A percentile compares a stretch with the other conserved stretches of the same genome.
Conservation (phyloP, 1,140 invertebrate species). For the Drosophila quadrilineata region DNA sequence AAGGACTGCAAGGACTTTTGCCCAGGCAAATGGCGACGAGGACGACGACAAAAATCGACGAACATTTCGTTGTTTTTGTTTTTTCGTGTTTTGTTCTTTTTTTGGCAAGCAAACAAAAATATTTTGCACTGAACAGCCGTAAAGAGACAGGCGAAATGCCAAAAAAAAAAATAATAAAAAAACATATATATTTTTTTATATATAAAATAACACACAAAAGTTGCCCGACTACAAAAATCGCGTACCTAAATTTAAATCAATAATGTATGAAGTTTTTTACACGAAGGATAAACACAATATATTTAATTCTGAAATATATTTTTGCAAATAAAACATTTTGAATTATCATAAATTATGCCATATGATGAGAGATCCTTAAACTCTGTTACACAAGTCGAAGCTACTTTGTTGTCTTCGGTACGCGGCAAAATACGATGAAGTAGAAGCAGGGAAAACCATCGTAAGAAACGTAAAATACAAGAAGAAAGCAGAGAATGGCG, state of each 20-base stretch:
- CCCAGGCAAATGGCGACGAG: slow-evolving; percentile 27
- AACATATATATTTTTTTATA: neutral
- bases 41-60: slow-evolving; percentile 53
- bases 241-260: too few species aligned
- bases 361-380: too few species aligned
- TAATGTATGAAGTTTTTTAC: too few species aligned
- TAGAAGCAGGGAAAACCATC: neutral
- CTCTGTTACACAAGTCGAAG: too few species aligned
- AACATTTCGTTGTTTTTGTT: too few species aligned
- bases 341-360: too few species aligned
- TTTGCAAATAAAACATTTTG: too few species aligned
- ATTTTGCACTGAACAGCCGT: slow-evolving; percentile 55
- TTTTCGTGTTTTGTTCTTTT: too few species aligned
- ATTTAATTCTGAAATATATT: too few species aligned
- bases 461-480: slow-evolving; percentile 2
- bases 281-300: too few species aligned
- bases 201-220: neutral
- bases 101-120: slow-evolving; percentile 61
- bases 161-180: slow-evolving; percentile 9
- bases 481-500: slow-evolving; percentile 10
- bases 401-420: too few species aligned
- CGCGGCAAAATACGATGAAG: neutral
- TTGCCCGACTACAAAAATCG: too few species aligned
- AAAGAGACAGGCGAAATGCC: slow-evolving; percentile 39
- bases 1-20: slow-evolving; percentile 39